Evolutionary conservation across 2,797 vertebrate species (phyloP), one percentile per base, ranked within the genome.

Genomic region (Lindbergichthys nudifrons): DNA sequence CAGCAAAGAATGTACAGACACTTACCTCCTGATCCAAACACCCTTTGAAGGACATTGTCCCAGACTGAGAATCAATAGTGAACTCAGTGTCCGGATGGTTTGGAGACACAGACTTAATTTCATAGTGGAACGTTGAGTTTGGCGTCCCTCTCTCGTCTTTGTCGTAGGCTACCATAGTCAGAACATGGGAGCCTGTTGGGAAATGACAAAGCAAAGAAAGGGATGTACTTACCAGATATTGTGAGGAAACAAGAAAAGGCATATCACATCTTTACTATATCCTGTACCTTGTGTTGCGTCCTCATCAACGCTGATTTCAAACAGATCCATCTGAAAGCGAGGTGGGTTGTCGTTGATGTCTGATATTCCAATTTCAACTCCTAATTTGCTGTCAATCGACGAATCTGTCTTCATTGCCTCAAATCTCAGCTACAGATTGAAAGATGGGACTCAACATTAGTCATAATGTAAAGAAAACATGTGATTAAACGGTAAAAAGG

Each of bases 281-380:
- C 14, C 16, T 43, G 70, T 84, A 94, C 94, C 94, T 91, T 95
- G 93, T 36, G 23, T 1, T 1, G 3, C 8, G 43, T 79, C 65
- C 66, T 94, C 92, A 15, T 61, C n/a, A 11, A 89, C 36, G 1
- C 12, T 78, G 50, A 89, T 19, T 48, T 92, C 68, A 81, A 90
- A 94, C n/a, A 84, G 30, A 54, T 72, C 48, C 0, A 0, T 80
- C 21, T 39, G 47, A 70, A 95, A 95, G 21, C 12, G 21, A 0
- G 94, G 94, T 5, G 91, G 87, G 81, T 95, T 94, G 87, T 95
- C 94, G 13, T 95, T 95, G 72, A 95, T 92, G 85, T 95, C 94
- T 32, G 43, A 8, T 62, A 95, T 88, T 39, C 42, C 14, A 51
- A 95, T 83, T 56, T 92, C 84, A 69, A 95, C 39, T 15, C 90